Conservation (phyloP, 37 sponge, comb jelly and placozoan genomes). For the Beroe ovata region DNA sequence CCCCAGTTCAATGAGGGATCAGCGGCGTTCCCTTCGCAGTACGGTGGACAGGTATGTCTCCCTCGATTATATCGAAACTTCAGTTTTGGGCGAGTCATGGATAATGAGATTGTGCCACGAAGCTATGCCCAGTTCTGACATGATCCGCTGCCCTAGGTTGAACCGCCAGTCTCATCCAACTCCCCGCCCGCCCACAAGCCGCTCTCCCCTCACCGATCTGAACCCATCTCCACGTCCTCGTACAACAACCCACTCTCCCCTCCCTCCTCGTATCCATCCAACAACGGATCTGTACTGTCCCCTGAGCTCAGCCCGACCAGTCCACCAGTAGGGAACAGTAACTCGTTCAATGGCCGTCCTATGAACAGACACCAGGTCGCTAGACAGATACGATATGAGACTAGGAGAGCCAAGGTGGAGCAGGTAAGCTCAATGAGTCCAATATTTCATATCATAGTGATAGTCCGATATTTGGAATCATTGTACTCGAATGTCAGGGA, state of each 20-base stretch:
- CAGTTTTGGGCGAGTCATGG: no score
- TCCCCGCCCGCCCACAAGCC: no score
- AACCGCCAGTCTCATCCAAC: no score
- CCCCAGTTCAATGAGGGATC: not conserved
- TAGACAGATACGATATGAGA: not conserved
- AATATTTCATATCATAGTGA: no score
- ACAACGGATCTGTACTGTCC: not conserved
- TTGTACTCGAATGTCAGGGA: no score
- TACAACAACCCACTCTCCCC: not conserved
- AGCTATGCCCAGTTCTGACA: no score
- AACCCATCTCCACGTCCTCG: no score
- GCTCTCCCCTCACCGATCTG: no score
- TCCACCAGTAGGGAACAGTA: not conserved
- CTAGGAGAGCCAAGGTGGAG: constrained; percentile 18
- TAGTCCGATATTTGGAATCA: no score
- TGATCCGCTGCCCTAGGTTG: no score
- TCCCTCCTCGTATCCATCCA: not conserved
- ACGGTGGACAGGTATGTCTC: constrained; percentile 53
- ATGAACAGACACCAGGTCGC: constrained; percentile 18
- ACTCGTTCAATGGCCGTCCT: constrained; percentile 12
- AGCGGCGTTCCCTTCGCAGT: not conserved
- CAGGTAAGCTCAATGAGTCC: not conserved
- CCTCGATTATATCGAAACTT: no score
- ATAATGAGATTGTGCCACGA: no score
- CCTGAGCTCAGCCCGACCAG: not conserved